Percentiles rank a stretch among this genome's conserved stretches.
These are phyloP conservation scores for Paraescarpia echinospica DNA, from an alignment of 1,140 invertebrate species.

Conservation along the genomic window DNA sequence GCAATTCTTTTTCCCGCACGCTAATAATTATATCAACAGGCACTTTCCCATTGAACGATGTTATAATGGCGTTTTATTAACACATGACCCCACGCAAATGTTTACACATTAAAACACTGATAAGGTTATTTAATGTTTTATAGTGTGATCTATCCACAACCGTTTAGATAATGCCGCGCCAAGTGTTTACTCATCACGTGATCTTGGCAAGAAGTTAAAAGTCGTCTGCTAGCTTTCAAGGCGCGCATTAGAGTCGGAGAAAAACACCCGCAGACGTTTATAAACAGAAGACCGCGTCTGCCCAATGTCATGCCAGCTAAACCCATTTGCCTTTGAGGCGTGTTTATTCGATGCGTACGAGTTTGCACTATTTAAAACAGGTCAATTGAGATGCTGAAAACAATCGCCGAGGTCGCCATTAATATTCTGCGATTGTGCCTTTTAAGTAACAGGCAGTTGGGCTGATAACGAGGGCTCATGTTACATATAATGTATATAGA, in stretches of 20 bases:
- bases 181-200: neutral
- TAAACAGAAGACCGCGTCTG: neutral
- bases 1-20: neutral
- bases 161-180: neutral
- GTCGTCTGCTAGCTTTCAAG: neutral
- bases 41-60: neutral
- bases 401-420: neutral
- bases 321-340: slow-evolving; percentile 3
- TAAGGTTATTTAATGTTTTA: slow-evolving; percentile 2
- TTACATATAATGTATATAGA: neutral
- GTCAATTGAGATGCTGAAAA: neutral
- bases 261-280: neutral
- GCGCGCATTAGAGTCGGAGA: slow-evolving; percentile 3
- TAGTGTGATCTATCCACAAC: neutral
- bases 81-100: neutral
- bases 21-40: neutral
- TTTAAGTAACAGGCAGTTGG: neutral
- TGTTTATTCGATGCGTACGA: neutral
- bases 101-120: neutral
- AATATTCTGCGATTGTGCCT: neutral
- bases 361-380: neutral
- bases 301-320: neutral
- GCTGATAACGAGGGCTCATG: neutral
- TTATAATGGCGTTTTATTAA: neutral
- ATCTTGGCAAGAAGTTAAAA: neutral